Base-by-base conservation (phyloP, 1,140 invertebrate species). In the Goniozus legneri region DNA sequence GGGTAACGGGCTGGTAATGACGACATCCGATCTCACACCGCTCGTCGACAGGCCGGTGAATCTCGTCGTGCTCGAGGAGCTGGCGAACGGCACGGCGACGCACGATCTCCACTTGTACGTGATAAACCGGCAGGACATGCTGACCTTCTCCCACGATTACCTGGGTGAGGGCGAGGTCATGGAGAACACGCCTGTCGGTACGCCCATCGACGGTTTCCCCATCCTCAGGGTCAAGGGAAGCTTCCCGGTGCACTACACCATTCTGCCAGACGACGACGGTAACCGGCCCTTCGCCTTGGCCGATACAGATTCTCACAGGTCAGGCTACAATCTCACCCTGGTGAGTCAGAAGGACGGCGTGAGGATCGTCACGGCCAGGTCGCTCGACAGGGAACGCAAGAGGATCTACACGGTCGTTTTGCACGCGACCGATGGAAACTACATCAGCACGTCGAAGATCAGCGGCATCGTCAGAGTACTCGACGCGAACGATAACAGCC, bases 401-500 rank as follows among this genome's bases (percentile, higher is more conserved):
- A 69, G 79, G n/a, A 67, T 73, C 0, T 92, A 92, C 61, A 78
- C 81, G 33, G 67, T 93, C 19, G 80, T 84, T 0, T 75, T 93
- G 37, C 83, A 88, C 58, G 91, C 89, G 0, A 82, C 81, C 6
- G 88, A 92, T 65, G 75, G 80, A 8, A 81, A 83, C 44, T 86
- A 83, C 7, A 77, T 88, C 6, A 89, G 88, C 63, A 87, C 82
- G 49, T 84, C 88, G 0, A 79, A 82, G 12, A 84, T 88, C 1
- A 84, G 81, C 31, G 79, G 96, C 2, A 76, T 79, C 14, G 80
- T 97, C 2, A 76, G 79, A 3, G 80, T 97, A 0, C 65, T 84
- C 1, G 92, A 97, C 64, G 86, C 88, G 56, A 97, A 98, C 67
- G 94, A 97, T 71, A 94, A 97, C 66, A 82, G 84, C 44, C 93